Evolutionary conservation across 2,113 vertebrate species (phyloP), one percentile per base, ranked within the genome.

Genomic region (Phainopepla nitens): DNA sequence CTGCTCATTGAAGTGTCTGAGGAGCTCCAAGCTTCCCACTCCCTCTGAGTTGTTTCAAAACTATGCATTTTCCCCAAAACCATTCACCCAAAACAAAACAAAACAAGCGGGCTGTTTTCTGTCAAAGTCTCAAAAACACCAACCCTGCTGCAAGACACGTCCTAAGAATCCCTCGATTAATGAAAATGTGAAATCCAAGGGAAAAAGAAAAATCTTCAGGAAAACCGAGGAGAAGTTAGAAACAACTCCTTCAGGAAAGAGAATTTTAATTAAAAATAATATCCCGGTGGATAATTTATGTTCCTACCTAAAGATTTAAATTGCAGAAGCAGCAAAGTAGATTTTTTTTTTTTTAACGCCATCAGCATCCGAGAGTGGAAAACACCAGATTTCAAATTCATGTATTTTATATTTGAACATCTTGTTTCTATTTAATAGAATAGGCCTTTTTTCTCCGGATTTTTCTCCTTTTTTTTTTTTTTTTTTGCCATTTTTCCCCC

Each of bases 381-480:
- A 93, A 97, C 92, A 96, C 21, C 68, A 87, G 86, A 96, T 97
- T 95, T 96, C 80, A 93, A 89, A 97, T 96, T 92, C 93, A 53
- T 89, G 80, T 84, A 93, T 83, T 95, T 84, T 93, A n/a, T 87
- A 94, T 96, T 94, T 94, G 70, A 94, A 97, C 97, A 97, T 97
- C 97, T 97, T 97, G 97, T 96, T 97, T 94, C 97, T 97, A 97
- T 96, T 97, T 95, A 95, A 97, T 39, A 89, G 76, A 94, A 94
- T 93, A 92, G 39, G 36, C 60, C 61, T 79, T 95, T 60, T 95
- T 49, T 7, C 68, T 86, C 53, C 0, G 28, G 31, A 22, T 71
- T 91, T 78, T 90, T 83, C 35, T 50, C 8, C 11, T 6, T 25
- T 4, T 1, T 5, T 4, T 14, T 2, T 39, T 39, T 39, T 39